These are phyloP conservation scores for Anguilla pacifica DNA, from an alignment of 2,797 vertebrate species.

Conservation along the genomic window DNA sequence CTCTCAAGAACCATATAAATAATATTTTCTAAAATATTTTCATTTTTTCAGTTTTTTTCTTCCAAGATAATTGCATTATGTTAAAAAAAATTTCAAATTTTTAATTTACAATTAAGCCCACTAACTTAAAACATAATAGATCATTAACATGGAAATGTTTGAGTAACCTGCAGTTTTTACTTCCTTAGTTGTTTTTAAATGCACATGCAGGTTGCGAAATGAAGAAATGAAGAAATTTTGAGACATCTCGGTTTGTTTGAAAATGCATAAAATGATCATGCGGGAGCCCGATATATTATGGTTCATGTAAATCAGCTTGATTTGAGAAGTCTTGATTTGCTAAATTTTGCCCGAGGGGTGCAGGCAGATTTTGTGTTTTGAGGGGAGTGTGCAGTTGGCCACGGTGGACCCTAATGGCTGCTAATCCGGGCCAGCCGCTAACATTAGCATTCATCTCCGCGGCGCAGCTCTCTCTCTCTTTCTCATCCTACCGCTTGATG, in stretches of 20 bases:
- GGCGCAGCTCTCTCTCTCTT: constrained; percentile 53
- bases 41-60: too few species aligned
- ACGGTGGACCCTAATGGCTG: constrained; percentile 29
- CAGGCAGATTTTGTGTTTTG: background rate
- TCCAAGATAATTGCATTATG: too few species aligned
- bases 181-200: background rate
- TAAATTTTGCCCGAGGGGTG: background rate
- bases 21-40: too few species aligned
- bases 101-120: too few species aligned
- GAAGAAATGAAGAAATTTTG: background rate
- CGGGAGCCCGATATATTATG: background rate
- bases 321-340: background rate
- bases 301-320: background rate
- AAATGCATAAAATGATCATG: background rate
- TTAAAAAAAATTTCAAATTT: too few species aligned
- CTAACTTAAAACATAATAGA: background rate
- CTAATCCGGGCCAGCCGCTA: constrained; percentile 44
- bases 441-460: constrained; percentile 75
- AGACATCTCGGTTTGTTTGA: background rate
- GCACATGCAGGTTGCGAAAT: background rate
- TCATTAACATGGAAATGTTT: background rate
- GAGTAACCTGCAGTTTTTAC: background rate
- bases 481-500: constrained; percentile 60
- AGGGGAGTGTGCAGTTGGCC: background rate
- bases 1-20: too few species aligned